These are phyloP conservation scores for Eucera pruinosa DNA, from an alignment of 2,888 invertebrate species.

Conservation along the genomic window DNA sequence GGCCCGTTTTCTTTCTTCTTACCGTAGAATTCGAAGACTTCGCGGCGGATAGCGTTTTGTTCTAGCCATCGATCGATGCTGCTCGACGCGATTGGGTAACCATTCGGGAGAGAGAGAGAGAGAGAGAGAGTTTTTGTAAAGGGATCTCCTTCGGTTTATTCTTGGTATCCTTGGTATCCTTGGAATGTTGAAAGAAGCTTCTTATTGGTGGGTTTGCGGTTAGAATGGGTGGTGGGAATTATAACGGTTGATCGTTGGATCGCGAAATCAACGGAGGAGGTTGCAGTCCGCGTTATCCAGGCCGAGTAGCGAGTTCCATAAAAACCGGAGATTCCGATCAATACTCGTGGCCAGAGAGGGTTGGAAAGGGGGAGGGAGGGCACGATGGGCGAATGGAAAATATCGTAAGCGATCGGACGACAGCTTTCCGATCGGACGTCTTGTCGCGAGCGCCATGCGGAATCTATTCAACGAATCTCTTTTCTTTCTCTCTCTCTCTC, in stretches of 20 bases:
- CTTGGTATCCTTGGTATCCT: conserved; percentile 14
- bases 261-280: no score
- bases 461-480: conserved; percentile 42
- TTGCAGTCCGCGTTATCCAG: conserved; percentile 8
- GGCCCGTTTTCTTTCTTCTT: not conserved
- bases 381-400: conserved; percentile 24
- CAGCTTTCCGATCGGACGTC: conserved; percentile 46
- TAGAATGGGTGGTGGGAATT: no score
- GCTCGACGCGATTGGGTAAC: no score
- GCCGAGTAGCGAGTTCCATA: conserved; percentile 23
- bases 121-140: no score
- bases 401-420: conserved; percentile 41
- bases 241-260: no score
- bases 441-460: conserved; percentile 23
- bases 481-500: no score
- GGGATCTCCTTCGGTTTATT: conserved; percentile 8
- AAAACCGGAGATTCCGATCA: conserved; percentile 35
- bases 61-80: conserved; percentile 39
- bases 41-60: conserved; percentile 48
- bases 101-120: no score
- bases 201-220: no score
- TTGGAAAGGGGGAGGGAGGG: not conserved
- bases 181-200: no score
- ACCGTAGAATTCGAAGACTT: conserved; percentile 54
- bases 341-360: conserved; percentile 17